These are phyloP conservation scores for Junonia oenone DNA, from an alignment of 2,888 invertebrate genomes.

Conservation along the genomic window DNA sequence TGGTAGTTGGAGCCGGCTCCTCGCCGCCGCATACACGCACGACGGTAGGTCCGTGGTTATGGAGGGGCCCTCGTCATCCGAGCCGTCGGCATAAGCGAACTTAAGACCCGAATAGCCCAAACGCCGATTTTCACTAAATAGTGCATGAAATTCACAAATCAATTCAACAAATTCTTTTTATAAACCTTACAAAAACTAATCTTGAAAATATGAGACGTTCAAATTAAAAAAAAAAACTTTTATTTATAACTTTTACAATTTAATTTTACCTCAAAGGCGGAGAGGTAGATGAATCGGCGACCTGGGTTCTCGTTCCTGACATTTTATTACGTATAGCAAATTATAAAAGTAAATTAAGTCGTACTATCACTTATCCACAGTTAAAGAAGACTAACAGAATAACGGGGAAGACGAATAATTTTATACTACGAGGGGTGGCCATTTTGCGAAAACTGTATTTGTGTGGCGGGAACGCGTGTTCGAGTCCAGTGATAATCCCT, in stretches of 20 bases:
- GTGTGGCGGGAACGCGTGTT: conserved; percentile 28
- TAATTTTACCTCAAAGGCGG: conserved; percentile 81
- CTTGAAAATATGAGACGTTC: too few species aligned
- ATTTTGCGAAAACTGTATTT: conserved; percentile 33
- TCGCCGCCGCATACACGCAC: conserved; percentile 86
- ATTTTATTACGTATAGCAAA: conserved; percentile 34
- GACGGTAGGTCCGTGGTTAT: conserved; percentile 86
- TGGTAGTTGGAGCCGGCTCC: conserved; percentile 59
- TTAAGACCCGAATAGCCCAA: conserved; percentile 63
- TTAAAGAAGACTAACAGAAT: conserved; percentile 42
- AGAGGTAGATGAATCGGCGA: conserved; percentile 84
- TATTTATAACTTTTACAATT: conserved; percentile 20
- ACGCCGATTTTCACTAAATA: conserved; percentile 54
- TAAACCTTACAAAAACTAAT: too few species aligned
- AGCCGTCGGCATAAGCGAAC: conserved; percentile 64
- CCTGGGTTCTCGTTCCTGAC: conserved; percentile 77
- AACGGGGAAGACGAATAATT: conserved; percentile 41
- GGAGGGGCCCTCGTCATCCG: conserved; percentile 74
- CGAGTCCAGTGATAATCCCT: conserved; percentile 2
- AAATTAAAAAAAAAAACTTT: too few species aligned
- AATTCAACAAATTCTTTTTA: not conserved
- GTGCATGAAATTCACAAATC: not conserved
- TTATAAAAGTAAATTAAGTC: conserved; percentile 22
- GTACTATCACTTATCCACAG: conserved; percentile 30
- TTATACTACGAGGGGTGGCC: conserved; percentile 57